Evolutionary conservation across 2,888 invertebrate genomes (phyloP), one percentile per base, ranked within the genome.

Genomic region (Lasioglossum morio): DNA sequence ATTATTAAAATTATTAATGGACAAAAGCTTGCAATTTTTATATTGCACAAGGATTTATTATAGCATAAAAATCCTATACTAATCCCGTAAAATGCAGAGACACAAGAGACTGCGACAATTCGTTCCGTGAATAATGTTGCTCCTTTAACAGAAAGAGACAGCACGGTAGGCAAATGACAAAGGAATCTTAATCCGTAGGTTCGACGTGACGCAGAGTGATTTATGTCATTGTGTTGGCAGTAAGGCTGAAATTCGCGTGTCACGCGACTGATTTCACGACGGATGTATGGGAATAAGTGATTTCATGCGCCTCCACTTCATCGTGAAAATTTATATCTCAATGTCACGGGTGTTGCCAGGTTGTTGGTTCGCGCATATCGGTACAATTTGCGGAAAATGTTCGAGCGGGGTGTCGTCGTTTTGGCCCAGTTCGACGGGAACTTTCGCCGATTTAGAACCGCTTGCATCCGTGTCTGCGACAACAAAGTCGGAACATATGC

Each of bases 401-500:
- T 84, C 82, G 74, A 72, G 79, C 46, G 63, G 14, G 66, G 37
- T 40, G 80, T 74, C 86, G 75, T 72, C 81, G 48, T 77, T 63
- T 79, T 76, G 84, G 72, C 74, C 78, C 78, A 76, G 79, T 88
- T 84, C 78, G 70, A 27, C 40, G 74, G 16, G 63, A 88, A 89
- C 77, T 89, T 89, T 77, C 72, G 40, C 60, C 83, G 85, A 84
- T 86, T 88, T 79, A 16, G 69, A 79, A 70, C 27, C 63, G 30
- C 7, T 16, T 19, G 30, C 72, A 72, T 80, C 81, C 30, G 63
- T 69, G 34, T 69, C 69, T 69, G 53, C 34, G 86, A 84, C 82
- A 87, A 88, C 84, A 79, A 79, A 77, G 73, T 77, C 78, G 60
- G 77, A 82, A 87, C 88, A 82, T 76, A 79, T 81, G 83, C 85